phyloP scores from a whole-genome alignment of 2,888 invertebrate genomes.

The Himalopsyche tibetana region DNA sequence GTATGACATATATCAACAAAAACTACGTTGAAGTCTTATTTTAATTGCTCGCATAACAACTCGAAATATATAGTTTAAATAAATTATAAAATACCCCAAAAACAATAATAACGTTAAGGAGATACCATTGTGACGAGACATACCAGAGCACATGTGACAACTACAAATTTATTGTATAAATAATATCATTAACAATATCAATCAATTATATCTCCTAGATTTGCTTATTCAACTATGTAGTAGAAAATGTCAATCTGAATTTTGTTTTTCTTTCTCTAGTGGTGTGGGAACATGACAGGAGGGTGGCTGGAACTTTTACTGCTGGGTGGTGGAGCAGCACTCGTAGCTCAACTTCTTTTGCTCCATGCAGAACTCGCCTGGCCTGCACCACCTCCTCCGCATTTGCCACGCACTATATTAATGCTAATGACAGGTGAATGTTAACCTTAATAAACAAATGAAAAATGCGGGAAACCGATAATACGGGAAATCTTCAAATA shows the following conservation, averaged over 20 bases:
- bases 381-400: slow-evolving; percentile 78
- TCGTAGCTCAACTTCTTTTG: slow-evolving; percentile 83
- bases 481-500: too few species aligned
- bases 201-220: neutral
- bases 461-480: too few species aligned
- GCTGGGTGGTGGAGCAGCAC: slow-evolving; percentile 82
- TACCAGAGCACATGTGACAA: too few species aligned
- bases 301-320: slow-evolving; percentile 83
- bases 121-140: too few species aligned
- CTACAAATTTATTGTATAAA: too few species aligned
- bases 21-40: too few species aligned
- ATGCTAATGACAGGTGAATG: slow-evolving; percentile 80
- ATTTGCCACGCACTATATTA: slow-evolving; percentile 80
- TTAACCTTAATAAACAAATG: neutral
- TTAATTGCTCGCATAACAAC: too few species aligned
- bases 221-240: neutral
- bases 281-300: slow-evolving; percentile 79
- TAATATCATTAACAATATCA: too few species aligned
- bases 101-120: too few species aligned
- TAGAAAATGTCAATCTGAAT: neutral
- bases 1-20: too few species aligned
- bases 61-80: too few species aligned
- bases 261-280: slow-evolving; percentile 48
- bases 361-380: slow-evolving; percentile 83
- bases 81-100: too few species aligned